Evolutionary conservation across 2,797 vertebrate species (phyloP).

Genomic region (Phrynocephalus guinanensis): DNA sequence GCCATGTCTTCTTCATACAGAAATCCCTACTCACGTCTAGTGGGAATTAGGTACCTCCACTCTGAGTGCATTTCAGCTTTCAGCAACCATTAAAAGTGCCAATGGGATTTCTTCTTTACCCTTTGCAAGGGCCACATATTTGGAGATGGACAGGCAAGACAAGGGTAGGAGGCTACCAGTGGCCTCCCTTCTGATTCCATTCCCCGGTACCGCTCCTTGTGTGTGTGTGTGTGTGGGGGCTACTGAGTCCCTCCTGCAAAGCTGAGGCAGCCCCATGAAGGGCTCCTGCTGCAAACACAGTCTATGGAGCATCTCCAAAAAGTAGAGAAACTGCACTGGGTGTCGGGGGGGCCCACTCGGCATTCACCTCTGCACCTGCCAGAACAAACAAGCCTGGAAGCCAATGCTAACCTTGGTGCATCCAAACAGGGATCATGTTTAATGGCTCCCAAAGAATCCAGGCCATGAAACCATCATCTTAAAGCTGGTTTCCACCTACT

Average conservation of each 20-base stretch:
- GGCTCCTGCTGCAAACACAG: background rate
- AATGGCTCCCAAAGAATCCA: background rate
- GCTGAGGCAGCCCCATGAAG: background rate
- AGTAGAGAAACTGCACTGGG: background rate
- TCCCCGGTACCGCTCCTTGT: too few relatives aligned
- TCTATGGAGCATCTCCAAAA: background rate
- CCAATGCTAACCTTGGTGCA: background rate
- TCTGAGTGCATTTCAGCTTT: background rate
- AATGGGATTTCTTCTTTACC: background rate
- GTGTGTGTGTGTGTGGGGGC: background rate
- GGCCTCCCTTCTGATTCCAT: background rate
- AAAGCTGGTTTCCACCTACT: background rate
- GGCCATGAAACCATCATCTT: background rate
- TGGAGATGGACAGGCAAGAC: too few relatives aligned
- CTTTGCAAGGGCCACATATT: background rate
- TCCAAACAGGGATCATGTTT: background rate
- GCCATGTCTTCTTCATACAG: background rate
- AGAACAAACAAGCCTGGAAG: background rate
- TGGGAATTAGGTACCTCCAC: background rate
- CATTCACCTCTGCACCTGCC: background rate
- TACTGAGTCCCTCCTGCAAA: too few relatives aligned
- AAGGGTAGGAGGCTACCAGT: too few relatives aligned
- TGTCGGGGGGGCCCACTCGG: too few relatives aligned
- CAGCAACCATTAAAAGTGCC: background rate
- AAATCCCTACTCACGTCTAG: background rate